Conservation (phyloP, 1,140 invertebrate species). For the Caenorhabditis latens region DNA sequence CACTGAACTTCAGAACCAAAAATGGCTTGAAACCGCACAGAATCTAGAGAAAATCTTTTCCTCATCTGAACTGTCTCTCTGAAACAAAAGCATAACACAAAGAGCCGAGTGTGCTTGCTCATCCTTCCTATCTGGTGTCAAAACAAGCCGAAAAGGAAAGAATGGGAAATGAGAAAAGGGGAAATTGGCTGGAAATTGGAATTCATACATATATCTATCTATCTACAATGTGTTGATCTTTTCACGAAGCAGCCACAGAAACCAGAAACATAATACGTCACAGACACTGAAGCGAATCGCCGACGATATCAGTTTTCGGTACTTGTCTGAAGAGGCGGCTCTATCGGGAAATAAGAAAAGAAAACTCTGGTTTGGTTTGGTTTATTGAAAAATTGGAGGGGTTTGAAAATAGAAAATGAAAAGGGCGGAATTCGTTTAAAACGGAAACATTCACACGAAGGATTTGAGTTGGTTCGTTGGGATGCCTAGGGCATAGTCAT, state of each 20-base stretch:
- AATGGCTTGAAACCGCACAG: no score
- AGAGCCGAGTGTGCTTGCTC: no score
- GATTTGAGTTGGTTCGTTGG: constrained; percentile 33
- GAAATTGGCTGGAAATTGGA: constrained; percentile 24
- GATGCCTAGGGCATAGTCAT: background rate
- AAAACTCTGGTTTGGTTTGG: background rate
- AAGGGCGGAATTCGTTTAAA: background rate
- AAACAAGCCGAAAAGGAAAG: no score
- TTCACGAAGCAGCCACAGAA: background rate
- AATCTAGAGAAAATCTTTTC: no score
- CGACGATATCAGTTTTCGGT: constrained; percentile 6
- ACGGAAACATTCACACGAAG: constrained; percentile 45
- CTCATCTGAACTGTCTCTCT: no score
- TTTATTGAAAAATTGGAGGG: background rate
- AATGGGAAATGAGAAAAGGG: background rate
- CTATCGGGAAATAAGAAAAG: background rate
- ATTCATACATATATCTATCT: background rate
- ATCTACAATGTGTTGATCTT: constrained; percentile 13
- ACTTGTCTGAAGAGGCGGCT: constrained; percentile 13
- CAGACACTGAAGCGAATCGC: background rate
- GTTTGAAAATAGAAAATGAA: constrained; percentile 25
- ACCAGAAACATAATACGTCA: constrained; percentile 39
- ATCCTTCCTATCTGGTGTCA: no score
- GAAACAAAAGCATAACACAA: no score
- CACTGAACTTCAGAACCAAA: no score